Base-by-base conservation (phyloP, 2,888 invertebrate genomes). In the Carterocephalus palaemon region DNA sequence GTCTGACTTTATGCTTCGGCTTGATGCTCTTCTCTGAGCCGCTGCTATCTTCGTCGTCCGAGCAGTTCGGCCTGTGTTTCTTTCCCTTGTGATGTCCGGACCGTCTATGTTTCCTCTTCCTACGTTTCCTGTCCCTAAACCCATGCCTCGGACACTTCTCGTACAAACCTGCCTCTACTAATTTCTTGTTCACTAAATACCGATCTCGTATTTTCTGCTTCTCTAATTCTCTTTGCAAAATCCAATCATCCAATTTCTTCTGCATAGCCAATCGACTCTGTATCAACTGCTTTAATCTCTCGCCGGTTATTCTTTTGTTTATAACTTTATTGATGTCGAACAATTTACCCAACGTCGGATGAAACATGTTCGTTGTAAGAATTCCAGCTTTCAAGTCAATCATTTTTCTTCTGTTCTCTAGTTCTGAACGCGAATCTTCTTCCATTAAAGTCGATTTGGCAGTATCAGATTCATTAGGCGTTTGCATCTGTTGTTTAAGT, bases 181-280 rank as follows among this genome's bases (percentile, higher is more conserved):
- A 10, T 2, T 12, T 38, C 9, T 48, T 47, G 6, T 46, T 48
- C 2, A 38, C 20, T 19, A 48, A 7, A 2, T 60, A 54, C 3
- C 23, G 10, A n/a, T 60, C 26, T 2, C 42, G 46, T 3, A 62
- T 62, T 12, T 51, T 57, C 7, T 51, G 37, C n/a, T 61, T 70
- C 34, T 70, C 70, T 7, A 32, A 33, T 13, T 60, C 43, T 9
- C 55, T 60, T 36, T 67, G 51, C 1, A 17, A 2, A 2, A 69
- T 34, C 77, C 77, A 77, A 0, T 58, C 46, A 1, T 64, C 54
- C 6, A 75, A 41, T 31, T 62, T 64, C 20, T 57, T 48, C 19
- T 70, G 54, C 7, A 73, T 55, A 2, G 41, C 47, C 1, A 47
- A 3, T 3, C 55, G 48, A 4, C 53, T 51, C 1, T 43, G 28